A percentile compares a stretch with the other conserved stretches of the same genome.
Evolutionary conservation across 1,140 invertebrate genomes (phyloP).

Genomic region (Bemisia tabaci): DNA sequence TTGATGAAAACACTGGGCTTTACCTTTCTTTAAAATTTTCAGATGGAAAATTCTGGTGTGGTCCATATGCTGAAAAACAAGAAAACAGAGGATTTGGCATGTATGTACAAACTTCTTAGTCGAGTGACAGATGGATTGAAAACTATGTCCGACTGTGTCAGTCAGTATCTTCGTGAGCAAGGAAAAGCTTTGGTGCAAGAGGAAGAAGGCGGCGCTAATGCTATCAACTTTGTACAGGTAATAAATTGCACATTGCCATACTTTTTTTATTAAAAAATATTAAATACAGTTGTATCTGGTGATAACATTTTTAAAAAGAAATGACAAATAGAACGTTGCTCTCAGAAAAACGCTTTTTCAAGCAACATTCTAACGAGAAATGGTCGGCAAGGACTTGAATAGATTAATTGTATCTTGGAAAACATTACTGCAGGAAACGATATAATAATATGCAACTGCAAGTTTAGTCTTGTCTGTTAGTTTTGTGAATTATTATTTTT

Average conservation of each 20-base stretch:
- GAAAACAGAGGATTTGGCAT: constrained; percentile 89
- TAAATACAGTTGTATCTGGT: neutral
- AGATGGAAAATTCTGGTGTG: constrained; percentile 99
- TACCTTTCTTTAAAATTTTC: too few species aligned
- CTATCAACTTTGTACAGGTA: constrained; percentile 88
- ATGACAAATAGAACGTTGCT: neutral
- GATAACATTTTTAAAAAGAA: constrained; percentile 2
- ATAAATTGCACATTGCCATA: constrained; percentile 4
- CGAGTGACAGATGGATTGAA: constrained; percentile 81
- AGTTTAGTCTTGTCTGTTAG: too few species aligned
- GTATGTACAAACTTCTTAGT: constrained; percentile 95
- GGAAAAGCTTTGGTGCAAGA: constrained; percentile 87
- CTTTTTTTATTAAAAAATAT: neutral
- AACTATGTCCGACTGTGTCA: constrained; percentile 90
- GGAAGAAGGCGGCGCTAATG: constrained; percentile 77
- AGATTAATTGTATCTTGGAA: too few species aligned
- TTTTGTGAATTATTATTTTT: constrained; percentile 16
- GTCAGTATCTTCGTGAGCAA: constrained; percentile 83
- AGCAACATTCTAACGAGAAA: too few species aligned
- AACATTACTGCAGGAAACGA: too few species aligned
- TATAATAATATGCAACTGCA: too few species aligned
- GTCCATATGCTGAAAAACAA: constrained; percentile 97
- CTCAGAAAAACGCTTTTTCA: neutral
- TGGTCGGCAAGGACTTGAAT: too few species aligned
- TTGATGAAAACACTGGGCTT: too few species aligned